These are phyloP conservation scores for Timema cristinae DNA, from an alignment of 2,888 invertebrate species.

Conservation along the genomic window DNA sequence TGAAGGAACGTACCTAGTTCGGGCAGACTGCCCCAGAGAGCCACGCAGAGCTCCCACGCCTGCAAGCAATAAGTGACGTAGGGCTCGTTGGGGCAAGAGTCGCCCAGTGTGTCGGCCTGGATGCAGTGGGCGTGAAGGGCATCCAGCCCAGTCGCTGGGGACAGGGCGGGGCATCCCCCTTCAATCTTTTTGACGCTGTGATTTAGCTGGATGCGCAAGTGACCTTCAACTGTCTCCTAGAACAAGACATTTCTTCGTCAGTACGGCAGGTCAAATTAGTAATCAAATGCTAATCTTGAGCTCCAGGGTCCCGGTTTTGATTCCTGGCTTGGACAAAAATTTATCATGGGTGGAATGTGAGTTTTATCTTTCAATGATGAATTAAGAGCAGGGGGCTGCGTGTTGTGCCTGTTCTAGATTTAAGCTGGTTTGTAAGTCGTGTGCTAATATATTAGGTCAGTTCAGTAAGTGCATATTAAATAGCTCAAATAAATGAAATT, in stretches of 20 bases:
- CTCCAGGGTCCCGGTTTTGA: too few species aligned
- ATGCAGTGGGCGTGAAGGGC: constrained; percentile 56
- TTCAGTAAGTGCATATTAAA: too few species aligned
- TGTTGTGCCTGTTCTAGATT: too few species aligned
- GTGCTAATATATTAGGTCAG: too few species aligned
- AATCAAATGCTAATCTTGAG: too few species aligned
- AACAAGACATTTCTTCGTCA: constrained; percentile 26
- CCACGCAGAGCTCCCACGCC: constrained; percentile 72
- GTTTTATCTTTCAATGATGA: too few species aligned
- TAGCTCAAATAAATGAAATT: too few species aligned
- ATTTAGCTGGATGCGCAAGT: constrained; percentile 61
- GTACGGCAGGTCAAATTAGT: constrained; percentile 32
- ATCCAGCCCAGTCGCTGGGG: constrained; percentile 44
- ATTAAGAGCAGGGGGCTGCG: too few species aligned
- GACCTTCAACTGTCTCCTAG: constrained; percentile 57
- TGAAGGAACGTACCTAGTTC: constrained; percentile 42
- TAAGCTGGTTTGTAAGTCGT: too few species aligned
- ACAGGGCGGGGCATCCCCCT: constrained; percentile 48
- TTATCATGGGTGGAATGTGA: too few species aligned
- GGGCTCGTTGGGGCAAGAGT: constrained; percentile 36
- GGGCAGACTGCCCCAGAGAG: constrained; percentile 78
- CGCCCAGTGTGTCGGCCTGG: constrained; percentile 46
- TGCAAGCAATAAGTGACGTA: constrained; percentile 48
- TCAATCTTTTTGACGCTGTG: constrained; percentile 51
- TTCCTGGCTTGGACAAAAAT: too few species aligned